A percentile compares a stretch with the other conserved stretches of the same genome.
These are phyloP conservation scores for Melanotaenia trifasciata DNA, from an alignment of 2,797 vertebrate species.

Conservation along the genomic window DNA sequence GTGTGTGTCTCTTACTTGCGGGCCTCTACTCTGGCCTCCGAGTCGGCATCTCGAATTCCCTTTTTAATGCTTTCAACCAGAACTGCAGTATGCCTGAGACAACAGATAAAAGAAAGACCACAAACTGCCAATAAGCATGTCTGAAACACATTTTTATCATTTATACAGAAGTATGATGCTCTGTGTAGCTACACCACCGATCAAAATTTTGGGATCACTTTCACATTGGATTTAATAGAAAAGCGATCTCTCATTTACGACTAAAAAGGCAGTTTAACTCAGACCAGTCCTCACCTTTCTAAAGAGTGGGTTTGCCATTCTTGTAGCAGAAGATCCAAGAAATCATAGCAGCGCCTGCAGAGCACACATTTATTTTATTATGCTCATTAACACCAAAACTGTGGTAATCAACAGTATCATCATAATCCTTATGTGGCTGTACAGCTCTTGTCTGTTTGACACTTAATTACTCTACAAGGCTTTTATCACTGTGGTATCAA, in stretches of 20 bases:
- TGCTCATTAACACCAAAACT: conserved; percentile 1
- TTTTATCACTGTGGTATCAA: neutral
- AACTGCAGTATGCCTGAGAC: conserved; percentile 90
- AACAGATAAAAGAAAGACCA: neutral
- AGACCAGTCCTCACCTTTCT: conserved; percentile 87
- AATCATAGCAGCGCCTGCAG: conserved; percentile 94
- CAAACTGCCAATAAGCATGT: conserved; percentile 6
- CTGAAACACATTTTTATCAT: neutral
- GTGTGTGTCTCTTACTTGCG: conserved; percentile 89
- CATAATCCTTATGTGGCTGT: neutral
- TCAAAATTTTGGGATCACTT: too few relatives aligned
- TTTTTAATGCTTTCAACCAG: conserved; percentile 98
- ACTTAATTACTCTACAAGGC: neutral
- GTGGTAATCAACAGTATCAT: neutral
- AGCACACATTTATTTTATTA: conserved; percentile 25
- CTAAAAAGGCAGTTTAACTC: neutral
- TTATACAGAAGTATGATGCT: neutral
- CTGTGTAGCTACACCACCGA: neutral
- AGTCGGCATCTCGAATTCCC: conserved; percentile 95
- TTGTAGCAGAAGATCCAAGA: conserved; percentile 94
- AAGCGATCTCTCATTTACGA: too few relatives aligned
- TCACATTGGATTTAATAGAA: too few relatives aligned
- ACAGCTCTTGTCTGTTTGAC: neutral
- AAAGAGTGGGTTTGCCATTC: conserved; percentile 98
- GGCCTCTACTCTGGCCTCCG: conserved; percentile 96